These are phyloP conservation scores for Pseudopipra pipra DNA, from an alignment of 2,113 vertebrate species.

Conservation along the genomic window DNA sequence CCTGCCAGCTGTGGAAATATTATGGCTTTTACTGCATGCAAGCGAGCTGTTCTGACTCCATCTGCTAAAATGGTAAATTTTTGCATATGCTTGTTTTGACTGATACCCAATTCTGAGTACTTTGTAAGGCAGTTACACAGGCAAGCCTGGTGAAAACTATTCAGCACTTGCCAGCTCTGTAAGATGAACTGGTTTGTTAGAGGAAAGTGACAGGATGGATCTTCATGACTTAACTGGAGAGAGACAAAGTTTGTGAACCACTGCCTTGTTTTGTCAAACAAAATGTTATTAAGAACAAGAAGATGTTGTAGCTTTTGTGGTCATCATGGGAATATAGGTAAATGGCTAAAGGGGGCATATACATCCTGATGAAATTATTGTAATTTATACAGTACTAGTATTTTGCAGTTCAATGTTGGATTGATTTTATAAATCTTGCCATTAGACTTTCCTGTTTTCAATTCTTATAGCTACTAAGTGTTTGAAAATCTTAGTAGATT, in stretches of 20 bases:
- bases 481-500: neutral
- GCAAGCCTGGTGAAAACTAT: neutral
- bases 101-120: neutral
- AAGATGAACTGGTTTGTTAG: neutral
- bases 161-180: neutral
- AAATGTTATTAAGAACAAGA: neutral
- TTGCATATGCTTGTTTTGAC: constrained; percentile 3
- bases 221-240: neutral
- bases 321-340: neutral
- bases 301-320: neutral
- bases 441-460: neutral
- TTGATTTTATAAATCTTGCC: neutral
- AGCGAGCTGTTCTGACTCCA: constrained; percentile 3
- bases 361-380: neutral
- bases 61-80: constrained; percentile 37
- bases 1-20: constrained; percentile 40
- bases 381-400: neutral
- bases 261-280: neutral
- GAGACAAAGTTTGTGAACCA: neutral
- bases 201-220: neutral
- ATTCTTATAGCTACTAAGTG: neutral
- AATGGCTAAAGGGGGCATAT: neutral
- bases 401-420: neutral
- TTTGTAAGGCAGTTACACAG: neutral
- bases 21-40: neutral